A percentile compares a stretch with the other conserved stretches of the same genome.
Conservation (phyloP, 2,888 invertebrate genomes). For the Drosophila koepferae region DNA sequence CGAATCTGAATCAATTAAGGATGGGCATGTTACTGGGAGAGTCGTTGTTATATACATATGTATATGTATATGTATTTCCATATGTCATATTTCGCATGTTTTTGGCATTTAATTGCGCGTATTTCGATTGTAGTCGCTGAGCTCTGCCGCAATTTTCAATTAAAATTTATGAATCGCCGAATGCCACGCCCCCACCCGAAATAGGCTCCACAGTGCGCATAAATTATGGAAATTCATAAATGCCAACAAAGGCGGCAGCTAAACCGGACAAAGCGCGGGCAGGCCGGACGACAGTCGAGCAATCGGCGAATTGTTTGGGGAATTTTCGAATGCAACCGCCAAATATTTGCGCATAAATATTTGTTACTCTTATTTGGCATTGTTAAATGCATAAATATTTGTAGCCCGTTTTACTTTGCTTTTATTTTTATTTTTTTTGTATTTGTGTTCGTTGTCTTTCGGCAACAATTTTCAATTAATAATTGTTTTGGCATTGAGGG, state of each 20-base stretch:
- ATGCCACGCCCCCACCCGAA: conserved; percentile 1
- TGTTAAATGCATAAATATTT: conserved; percentile 78
- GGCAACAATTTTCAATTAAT: conserved; percentile 74
- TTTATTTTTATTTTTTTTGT: conserved; percentile 1
- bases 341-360: conserved; percentile 57
- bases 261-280: not conserved
- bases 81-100: conserved; percentile 52
- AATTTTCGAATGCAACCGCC: conserved; percentile 32
- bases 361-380: conserved; percentile 61
- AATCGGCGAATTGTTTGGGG: not conserved
- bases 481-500: conserved; percentile 55
- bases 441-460: not conserved
- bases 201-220: conserved; percentile 36
- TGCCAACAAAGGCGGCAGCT: conserved; percentile 16
- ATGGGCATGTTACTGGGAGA: not conserved
- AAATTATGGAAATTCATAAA: conserved; percentile 69
- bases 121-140: conserved; percentile 34
- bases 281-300: too few relatives aligned
- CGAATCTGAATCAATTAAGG: conserved; percentile 42
- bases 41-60: too few relatives aligned
- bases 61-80: conserved; percentile 22
- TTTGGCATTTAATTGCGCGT: conserved; percentile 70
- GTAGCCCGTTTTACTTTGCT: conserved; percentile 32
- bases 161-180: conserved; percentile 74
- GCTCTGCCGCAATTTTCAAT: conserved; percentile 68